These are phyloP conservation scores for Melanotaenia pygmaea DNA, from an alignment of 2,797 vertebrate genomes.

Conservation along the genomic window DNA sequence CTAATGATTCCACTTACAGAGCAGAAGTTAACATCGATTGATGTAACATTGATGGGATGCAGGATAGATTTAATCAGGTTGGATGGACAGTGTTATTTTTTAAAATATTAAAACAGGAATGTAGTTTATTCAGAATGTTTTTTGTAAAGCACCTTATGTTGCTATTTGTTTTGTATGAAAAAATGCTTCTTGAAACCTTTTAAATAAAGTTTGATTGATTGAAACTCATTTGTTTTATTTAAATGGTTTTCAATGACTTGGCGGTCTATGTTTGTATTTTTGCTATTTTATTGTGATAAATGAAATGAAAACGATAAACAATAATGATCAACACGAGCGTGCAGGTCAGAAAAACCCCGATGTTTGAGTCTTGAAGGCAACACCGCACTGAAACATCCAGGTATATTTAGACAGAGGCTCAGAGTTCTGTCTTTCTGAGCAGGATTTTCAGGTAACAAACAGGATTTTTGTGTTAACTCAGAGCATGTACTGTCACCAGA, in stretches of 20 bases:
- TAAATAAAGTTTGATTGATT: too few species aligned
- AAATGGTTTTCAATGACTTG: too few species aligned
- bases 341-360: background rate
- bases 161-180: too few species aligned
- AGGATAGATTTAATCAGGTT: background rate
- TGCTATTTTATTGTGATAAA: too few species aligned
- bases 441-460: constrained; percentile 6
- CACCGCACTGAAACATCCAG: constrained; percentile 1
- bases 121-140: background rate
- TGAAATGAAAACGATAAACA: background rate
- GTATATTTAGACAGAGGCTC: background rate
- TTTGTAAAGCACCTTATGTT: background rate
- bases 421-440: background rate
- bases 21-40: too few species aligned
- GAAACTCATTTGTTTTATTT: too few species aligned
- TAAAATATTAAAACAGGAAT: background rate
- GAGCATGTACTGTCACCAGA: background rate
- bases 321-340: background rate
- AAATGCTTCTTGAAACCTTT: too few species aligned
- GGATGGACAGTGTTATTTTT: background rate
- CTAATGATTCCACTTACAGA: too few species aligned
- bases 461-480: background rate
- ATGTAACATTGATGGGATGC: too few species aligned
- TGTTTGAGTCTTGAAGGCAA: background rate
- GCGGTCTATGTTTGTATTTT: too few species aligned